These are phyloP conservation scores for Drosophila pullipes DNA, from an alignment of 2,888 invertebrate species.

Conservation along the genomic window DNA sequence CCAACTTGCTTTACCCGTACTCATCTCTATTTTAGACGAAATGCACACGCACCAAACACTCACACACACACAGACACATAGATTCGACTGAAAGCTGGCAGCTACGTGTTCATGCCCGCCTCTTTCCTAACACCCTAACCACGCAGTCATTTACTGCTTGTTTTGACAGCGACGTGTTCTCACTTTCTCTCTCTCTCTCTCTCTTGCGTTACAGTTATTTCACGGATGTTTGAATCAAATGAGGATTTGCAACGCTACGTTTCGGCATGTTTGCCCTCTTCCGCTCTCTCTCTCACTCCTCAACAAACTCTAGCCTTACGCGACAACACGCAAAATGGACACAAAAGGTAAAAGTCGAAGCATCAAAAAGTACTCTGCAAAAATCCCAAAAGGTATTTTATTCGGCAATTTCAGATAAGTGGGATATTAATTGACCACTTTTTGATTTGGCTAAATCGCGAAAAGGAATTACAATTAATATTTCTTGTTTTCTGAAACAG, in stretches of 20 bases:
- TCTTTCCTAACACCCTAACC: slow-evolving; percentile 28
- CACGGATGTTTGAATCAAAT: slow-evolving; percentile 66
- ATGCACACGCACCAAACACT: slow-evolving; percentile 10
- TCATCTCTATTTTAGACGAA: not conserved
- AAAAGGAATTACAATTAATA: not conserved
- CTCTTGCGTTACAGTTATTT: slow-evolving; percentile 19
- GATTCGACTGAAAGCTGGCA: slow-evolving; percentile 12
- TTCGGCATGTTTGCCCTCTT: slow-evolving; percentile 62
- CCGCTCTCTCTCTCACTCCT: not conserved
- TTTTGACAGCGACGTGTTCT: slow-evolving; percentile 18
- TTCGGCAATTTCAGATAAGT: not conserved
- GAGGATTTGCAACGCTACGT: slow-evolving; percentile 64
- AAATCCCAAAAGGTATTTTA: not conserved
- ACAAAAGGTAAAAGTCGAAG: slow-evolving; percentile 22
- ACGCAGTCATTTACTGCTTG: slow-evolving; percentile 36
- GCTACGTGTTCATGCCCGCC: slow-evolving; percentile 68
- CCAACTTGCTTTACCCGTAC: too few species aligned
- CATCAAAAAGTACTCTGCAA: not conserved
- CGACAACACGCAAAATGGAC: slow-evolving; percentile 20
- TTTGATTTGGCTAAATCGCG: not conserved
- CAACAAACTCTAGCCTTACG: not conserved
- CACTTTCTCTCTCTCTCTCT: not conserved
- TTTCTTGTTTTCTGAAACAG: too few species aligned
- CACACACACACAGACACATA: slow-evolving; percentile 6
- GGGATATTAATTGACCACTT: not conserved